A percentile compares a stretch with the other conserved stretches of the same genome.
Conservation (phyloP, 2,888 invertebrate genomes). For the Lithodes maja region DNA sequence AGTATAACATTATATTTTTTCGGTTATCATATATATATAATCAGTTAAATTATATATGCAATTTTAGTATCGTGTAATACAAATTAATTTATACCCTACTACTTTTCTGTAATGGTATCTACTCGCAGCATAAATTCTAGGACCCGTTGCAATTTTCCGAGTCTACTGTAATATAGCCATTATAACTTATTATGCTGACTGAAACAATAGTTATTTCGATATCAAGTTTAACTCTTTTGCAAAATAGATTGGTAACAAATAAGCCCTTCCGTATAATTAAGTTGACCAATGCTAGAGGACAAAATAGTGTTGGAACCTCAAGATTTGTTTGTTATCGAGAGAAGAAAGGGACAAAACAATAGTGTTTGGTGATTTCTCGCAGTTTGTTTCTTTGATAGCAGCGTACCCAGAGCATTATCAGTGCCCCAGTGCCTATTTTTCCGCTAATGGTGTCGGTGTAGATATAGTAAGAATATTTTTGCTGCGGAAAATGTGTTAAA, state of each 20-base stretch:
- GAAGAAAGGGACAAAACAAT: conserved; percentile 58
- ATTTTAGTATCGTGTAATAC: too few relatives aligned
- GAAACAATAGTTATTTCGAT: conserved; percentile 22
- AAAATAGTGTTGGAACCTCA: conserved; percentile 55
- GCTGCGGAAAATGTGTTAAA: neutral
- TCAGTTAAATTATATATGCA: too few relatives aligned
- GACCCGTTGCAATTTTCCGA: conserved; percentile 11
- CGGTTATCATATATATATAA: too few relatives aligned
- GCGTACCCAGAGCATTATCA: neutral
- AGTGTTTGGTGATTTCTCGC: conserved; percentile 48
- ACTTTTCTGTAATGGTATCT: conserved; percentile 31
- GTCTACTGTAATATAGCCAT: neutral
- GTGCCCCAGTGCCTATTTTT: neutral
- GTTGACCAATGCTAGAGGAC: conserved; percentile 13
- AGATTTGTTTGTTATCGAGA: conserved; percentile 66
- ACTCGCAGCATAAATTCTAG: conserved; percentile 25
- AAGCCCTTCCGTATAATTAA: neutral
- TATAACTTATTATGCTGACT: conserved; percentile 24
- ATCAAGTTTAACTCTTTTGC: neutral
- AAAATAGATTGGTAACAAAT: neutral
- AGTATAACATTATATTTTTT: too few relatives aligned
- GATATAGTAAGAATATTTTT: neutral
- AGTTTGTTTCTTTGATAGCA: conserved; percentile 14
- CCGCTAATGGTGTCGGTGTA: neutral
- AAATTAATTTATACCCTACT: neutral